Evolutionary conservation across 2,888 invertebrate genomes (phyloP).

Genomic region (Sialis fuliginosa): DNA sequence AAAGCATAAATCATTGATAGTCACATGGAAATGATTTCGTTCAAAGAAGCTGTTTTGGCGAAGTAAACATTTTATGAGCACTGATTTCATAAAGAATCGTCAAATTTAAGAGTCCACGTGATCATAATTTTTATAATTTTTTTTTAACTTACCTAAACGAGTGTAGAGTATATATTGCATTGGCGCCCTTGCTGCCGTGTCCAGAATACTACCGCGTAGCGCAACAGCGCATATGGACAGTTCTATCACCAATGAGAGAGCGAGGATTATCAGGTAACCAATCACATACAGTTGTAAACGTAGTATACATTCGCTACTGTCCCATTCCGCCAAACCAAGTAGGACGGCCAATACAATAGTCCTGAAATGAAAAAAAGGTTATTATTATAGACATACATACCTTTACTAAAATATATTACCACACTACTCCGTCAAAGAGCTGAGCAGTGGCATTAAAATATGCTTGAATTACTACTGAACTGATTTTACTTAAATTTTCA

Average conservation of each 20-base stretch:
- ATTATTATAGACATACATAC: too few relatives aligned
- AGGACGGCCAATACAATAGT: conserved; percentile 37
- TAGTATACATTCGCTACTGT: conserved; percentile 28
- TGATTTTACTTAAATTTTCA: too few relatives aligned
- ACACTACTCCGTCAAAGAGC: too few relatives aligned
- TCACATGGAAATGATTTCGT: too few relatives aligned
- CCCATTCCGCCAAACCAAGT: conserved; percentile 37
- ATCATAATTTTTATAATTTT: not conserved
- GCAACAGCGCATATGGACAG: conserved; percentile 54
- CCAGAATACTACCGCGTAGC: conserved; percentile 62
- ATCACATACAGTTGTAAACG: conserved; percentile 38
- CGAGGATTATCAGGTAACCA: conserved; percentile 40
- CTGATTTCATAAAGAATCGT: not conserved
- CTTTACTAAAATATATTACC: too few relatives aligned
- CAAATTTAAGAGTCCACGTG: not conserved
- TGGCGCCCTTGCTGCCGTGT: conserved; percentile 50
- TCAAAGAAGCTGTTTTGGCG: too few relatives aligned
- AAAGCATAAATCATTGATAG: too few relatives aligned
- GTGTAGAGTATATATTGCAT: conserved; percentile 68
- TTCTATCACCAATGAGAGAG: conserved; percentile 44
- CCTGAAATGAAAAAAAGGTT: conserved; percentile 30
- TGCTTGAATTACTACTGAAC: too few relatives aligned
- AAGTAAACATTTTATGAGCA: too few relatives aligned
- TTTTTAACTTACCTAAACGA: conserved; percentile 43
- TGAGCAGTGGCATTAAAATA: too few relatives aligned